Evolutionary conservation across 2,113 vertebrate species (phyloP), one percentile per base, ranked within the genome.

Genomic region (Athene noctua): DNA sequence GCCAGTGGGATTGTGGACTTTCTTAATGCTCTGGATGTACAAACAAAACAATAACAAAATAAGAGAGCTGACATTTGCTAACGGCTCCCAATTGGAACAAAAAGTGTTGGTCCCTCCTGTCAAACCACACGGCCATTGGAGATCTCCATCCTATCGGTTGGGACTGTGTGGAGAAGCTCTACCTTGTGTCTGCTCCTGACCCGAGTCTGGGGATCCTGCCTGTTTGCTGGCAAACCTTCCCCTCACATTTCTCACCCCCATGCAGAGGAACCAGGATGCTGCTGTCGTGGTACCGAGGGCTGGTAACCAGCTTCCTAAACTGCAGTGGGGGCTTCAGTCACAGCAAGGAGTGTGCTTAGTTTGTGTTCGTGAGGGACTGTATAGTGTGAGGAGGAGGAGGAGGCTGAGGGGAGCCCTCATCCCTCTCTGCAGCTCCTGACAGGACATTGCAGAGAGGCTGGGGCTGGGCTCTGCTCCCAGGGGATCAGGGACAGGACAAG

Each of bases 31-130:
- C 25, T 54, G 58, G 13, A 36, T 34, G 22, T 29, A 36, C 30
- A 47, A 61, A 72, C 40, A 71, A 68, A 2, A 0, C 30, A 23
- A 0, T 12, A 57, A 61, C 1, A 5, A 81, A 66, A 13, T 27
- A 14, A 40, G 32, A 77, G 40, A 68, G 38, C 4, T 79, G 34
- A 4, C 25, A 14, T 82, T 40, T 63, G 10, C 22, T 51, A 46
- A 25, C 21, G 54, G 21, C 13, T 57, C 21, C 36, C 16, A 4
- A 0, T 13, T 55, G 42, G 40, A 79, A 46, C 5, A 30, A 38
- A 79, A 73, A 22, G 4, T 0, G 0, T 34, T 13, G 10, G 6
- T 74, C 16, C 40, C 26, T 54, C 19, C 38, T 52, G 38, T 73
- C 61, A 83, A 68, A 34, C 23, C 16, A 30, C 29, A 38, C 0